phyloP scores from a whole-genome alignment of 64 coral and sea anemone genomes.

The Stylophora pistillata region DNA sequence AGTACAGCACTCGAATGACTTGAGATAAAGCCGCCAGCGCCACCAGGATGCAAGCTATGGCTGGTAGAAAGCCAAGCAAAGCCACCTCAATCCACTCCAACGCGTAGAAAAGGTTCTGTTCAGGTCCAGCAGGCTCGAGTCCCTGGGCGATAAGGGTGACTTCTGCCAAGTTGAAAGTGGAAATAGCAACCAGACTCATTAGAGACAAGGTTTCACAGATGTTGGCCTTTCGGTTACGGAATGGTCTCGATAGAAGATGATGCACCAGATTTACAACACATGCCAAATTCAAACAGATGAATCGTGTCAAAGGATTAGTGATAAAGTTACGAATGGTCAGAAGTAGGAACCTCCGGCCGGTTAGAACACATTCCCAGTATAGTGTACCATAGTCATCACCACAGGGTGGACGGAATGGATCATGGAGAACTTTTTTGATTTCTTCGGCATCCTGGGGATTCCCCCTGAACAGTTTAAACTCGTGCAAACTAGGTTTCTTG shows the following conservation, averaged over 20 bases:
- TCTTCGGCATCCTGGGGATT: not conserved
- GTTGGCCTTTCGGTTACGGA: slow-evolving; percentile 5
- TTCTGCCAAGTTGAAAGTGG: slow-evolving; percentile 15
- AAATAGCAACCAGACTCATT: not conserved
- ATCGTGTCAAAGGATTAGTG: slow-evolving; percentile 42
- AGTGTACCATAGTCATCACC: slow-evolving; percentile 19
- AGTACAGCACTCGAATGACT: not conserved
- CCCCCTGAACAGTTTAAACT: not conserved
- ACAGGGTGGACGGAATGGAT: slow-evolving; percentile 48
- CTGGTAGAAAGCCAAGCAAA: slow-evolving; percentile 13
- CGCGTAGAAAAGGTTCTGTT: not conserved
- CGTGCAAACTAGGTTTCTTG: not conserved
- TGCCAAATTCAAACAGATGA: not conserved
- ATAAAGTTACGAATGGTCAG: slow-evolving; percentile 60
- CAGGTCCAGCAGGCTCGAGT: not conserved
- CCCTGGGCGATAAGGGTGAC: slow-evolving; percentile 17
- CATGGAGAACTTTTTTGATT: slow-evolving; percentile 60
- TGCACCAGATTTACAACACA: slow-evolving; percentile 15
- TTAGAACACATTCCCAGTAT: slow-evolving; percentile 78
- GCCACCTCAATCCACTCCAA: slow-evolving; percentile 14
- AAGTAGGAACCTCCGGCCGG: slow-evolving; percentile 64
- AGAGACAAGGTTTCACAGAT: not conserved
- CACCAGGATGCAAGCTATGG: not conserved
- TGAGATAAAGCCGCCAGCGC: slow-evolving; percentile 18
- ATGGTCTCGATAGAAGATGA: slow-evolving; percentile 2